A percentile compares a stretch with the other conserved stretches of the same genome.
phyloP scores from a whole-genome alignment of 2,888 invertebrate genomes.

The Drosophila mimica region DNA sequence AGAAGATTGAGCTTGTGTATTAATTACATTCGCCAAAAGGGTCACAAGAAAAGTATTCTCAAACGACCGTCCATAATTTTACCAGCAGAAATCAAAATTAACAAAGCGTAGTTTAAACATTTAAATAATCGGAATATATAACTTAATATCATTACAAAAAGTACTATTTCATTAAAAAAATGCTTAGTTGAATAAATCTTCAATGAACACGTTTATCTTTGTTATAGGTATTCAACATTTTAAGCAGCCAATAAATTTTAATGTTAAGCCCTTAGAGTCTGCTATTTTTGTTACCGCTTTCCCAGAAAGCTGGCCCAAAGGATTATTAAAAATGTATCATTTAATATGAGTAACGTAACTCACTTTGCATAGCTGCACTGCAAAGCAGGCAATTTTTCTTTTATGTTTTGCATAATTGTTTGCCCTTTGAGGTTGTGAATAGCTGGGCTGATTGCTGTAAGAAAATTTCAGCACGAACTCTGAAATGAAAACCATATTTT shows the following conservation, averaged over 20 bases:
- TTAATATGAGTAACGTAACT: conserved; percentile 48
- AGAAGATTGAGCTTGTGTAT: conserved; percentile 43
- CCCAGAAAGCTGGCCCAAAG: not conserved
- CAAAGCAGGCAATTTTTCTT: not conserved
- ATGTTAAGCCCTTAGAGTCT: conserved; percentile 13
- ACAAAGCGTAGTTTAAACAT: not conserved
- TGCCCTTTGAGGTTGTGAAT: conserved; percentile 13
- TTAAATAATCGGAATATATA: not conserved
- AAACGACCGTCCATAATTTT: not conserved
- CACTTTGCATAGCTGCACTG: conserved; percentile 26
- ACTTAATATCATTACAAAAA: not conserved
- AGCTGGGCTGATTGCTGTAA: not conserved
- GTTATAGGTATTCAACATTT: conserved; percentile 3
- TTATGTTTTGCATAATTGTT: conserved; percentile 17
- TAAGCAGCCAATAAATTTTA: conserved; percentile 50
- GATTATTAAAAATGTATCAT: conserved; percentile 47
- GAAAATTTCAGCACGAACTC: too few species aligned
- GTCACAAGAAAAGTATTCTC: not conserved
- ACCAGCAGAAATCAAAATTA: not conserved
- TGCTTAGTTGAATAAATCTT: not conserved
- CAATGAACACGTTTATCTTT: not conserved
- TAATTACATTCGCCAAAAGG: conserved; percentile 61
- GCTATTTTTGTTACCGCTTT: not conserved
- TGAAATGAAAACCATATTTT: not conserved
- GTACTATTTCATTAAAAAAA: not conserved